A percentile compares a stretch with the other conserved stretches of the same genome.
These are phyloP conservation scores for Motacilla tschutschensis DNA, from an alignment of 2,113 vertebrate species.

Conservation along the genomic window DNA sequence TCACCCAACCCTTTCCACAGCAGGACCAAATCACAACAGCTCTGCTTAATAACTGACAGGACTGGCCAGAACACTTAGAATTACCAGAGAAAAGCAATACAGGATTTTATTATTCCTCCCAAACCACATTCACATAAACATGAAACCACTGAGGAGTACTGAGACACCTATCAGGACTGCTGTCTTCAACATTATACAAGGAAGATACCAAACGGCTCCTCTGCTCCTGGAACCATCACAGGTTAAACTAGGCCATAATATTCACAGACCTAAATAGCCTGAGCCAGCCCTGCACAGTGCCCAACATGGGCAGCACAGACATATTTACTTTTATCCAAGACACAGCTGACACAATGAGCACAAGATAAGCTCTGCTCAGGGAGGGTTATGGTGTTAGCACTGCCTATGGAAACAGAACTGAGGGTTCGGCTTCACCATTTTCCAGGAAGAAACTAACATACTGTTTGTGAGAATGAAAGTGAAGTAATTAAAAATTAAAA, in stretches of 20 bases:
- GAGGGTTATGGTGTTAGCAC: not conserved
- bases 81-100: not conserved
- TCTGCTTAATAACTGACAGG: not conserved
- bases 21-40: not conserved
- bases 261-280: not conserved
- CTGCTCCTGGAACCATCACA: rapidly evolving
- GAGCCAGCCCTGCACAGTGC: not conserved
- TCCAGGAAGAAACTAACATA: not conserved
- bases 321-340: not conserved
- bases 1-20: not conserved
- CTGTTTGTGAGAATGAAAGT: not conserved
- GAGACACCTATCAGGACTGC: not conserved
- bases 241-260: not conserved
- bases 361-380: not conserved
- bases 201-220: not conserved
- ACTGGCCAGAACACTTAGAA: not conserved
- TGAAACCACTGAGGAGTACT: not conserved
- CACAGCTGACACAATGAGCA: not conserved
- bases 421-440: not conserved
- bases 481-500: not conserved
- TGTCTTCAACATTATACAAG: not conserved
- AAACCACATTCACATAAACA: not conserved
- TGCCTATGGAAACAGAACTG: not conserved
- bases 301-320: not conserved
- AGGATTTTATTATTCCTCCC: not conserved